Base-by-base conservation (phyloP, 2,888 invertebrate genomes). In the Allacma fusca region DNA sequence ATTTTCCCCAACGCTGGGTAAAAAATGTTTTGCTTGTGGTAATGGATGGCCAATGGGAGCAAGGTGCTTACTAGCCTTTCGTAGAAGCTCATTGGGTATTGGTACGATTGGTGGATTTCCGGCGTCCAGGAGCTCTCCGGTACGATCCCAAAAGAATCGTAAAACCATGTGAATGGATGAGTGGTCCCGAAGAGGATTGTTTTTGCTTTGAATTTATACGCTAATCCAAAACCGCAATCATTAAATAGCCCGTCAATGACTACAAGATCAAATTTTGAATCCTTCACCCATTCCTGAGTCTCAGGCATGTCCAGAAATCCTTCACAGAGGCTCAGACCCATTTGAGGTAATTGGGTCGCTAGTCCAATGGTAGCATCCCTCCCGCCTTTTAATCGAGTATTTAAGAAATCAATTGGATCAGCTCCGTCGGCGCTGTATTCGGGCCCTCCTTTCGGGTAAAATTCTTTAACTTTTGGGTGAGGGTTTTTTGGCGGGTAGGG, bases 221-320 rank as follows among this genome's bases (percentile, higher is more conserved):
- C 81, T 29, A 83, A 70, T 12, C 80, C 81, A 24, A 79, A 79
- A 0, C 76, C 81, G 69, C 82, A 82, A 23, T 83, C 82, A 29
- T 83, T 83, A n/a, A 83, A 75, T 7, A 83, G 57, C 0, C 50
- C 79, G 43, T 83, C 81, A 16, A 81, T 78, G 1, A 81, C 29
- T 19, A 83, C 73, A 9, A 83, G 62, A 62, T 83, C 81, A 77
- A 79, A 82, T 44, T 77, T 78, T 28, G 67, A 77, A 24, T 50
- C 76, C 29, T 29, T 67, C n/a, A 81, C 65, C 79, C 79, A 82
- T 2, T 80, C 44, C 13, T 79, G 16, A 0, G 79, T 68, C 23
- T 78, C 69, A 16, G 74, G 62, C 57, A 72, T 69, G 1, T 64
- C 26, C 0, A 82, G 44, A 24, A 82, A 73, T 12, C 16, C 1